Base-by-base conservation (phyloP, 2,888 invertebrate genomes). In the Gymnocheta viridis region DNA sequence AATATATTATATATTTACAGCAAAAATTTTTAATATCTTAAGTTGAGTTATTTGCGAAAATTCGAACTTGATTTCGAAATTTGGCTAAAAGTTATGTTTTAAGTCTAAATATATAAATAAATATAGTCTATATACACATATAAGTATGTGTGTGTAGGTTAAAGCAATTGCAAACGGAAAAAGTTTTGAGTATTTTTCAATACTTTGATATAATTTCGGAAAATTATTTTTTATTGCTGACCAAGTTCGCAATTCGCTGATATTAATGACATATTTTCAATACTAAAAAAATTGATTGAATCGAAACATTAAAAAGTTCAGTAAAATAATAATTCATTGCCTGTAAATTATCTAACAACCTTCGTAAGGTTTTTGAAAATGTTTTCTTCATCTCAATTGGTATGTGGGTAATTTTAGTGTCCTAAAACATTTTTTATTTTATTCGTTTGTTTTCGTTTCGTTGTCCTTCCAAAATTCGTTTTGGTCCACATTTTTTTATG, bases 321-420 rank as follows among this genome's bases (percentile, higher is more conserved):
- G 12, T 9, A 12, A 41, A n/a, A 41, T 14, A 41, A 14, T 41
- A n/a, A 47, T 47, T 14, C 14, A 41, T 9, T 17, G 7, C 19
- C 9, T 17, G 19, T 14, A 1, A 17, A 17, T 4, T 44, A 6
- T 17, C 17, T 1, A 44, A 41, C 41, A n/a, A 10, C n/a, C 2
- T 7, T 14, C 19, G 7, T 17, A 29, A 47, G 35, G 47, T 56
- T 70, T 82, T 82, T 76, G 54, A 76, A 70, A 82, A 69, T 82
- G 69, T 82, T 76, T 74, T 62, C 44, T 38, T 29, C 4, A 19
- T 47, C 6, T 56, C 19, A 64, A 64, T 72, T 81, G 80, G 80
- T 84, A 62, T 81, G 4, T 81, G 80, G 81, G 72, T 60, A 73
- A 73, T 6, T 76, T 85, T 47, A 70, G 47, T 60, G 49, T 77